These are phyloP conservation scores for Portevinia maculata DNA, from an alignment of 2,888 invertebrate genomes.

Conservation along the genomic window DNA sequence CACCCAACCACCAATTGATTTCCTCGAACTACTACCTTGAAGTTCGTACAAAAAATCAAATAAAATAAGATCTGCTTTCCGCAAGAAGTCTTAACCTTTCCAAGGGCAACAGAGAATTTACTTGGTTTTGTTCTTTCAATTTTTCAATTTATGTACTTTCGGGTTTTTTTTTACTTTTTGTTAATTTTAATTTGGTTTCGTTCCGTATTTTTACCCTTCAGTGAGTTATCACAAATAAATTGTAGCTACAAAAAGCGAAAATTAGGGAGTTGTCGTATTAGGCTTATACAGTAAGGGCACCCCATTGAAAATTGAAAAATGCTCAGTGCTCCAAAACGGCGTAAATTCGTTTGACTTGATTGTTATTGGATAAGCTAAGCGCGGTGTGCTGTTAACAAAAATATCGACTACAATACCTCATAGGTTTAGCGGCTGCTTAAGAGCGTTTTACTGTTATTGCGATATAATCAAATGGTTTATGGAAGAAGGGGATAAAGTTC, in stretches of 20 bases:
- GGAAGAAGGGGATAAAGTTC: slow-evolving; percentile 17
- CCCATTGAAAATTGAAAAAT: slow-evolving; percentile 20
- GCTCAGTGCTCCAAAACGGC: slow-evolving; percentile 55
- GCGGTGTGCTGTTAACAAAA: slow-evolving; percentile 1
- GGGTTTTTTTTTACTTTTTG: slow-evolving; percentile 43
- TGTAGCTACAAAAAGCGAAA: slow-evolving; percentile 33
- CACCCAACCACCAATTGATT: slow-evolving; percentile 21
- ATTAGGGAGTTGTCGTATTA: slow-evolving; percentile 20
- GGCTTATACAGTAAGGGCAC: neutral
- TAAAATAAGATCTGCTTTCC: slow-evolving; percentile 45
- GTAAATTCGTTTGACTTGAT: slow-evolving; percentile 67
- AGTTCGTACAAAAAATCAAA: slow-evolving; percentile 51
- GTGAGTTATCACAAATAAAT: slow-evolving; percentile 56
- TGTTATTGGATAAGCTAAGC: slow-evolving; percentile 5
- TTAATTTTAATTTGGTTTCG: slow-evolving; percentile 67
- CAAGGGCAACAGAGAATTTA: slow-evolving; percentile 12
- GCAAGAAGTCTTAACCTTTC: slow-evolving; percentile 12
- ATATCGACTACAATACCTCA: neutral
- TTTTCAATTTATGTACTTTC: slow-evolving; percentile 51
- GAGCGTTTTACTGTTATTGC: slow-evolving; percentile 23
- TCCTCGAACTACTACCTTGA: slow-evolving; percentile 34
- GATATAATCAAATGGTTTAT: neutral
- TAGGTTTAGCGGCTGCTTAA: slow-evolving; percentile 38
- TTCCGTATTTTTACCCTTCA: slow-evolving; percentile 52
- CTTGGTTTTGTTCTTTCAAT: slow-evolving; percentile 49